Conservation (phyloP, 2,888 invertebrate genomes). For the Sinotaia quadrata region DNA sequence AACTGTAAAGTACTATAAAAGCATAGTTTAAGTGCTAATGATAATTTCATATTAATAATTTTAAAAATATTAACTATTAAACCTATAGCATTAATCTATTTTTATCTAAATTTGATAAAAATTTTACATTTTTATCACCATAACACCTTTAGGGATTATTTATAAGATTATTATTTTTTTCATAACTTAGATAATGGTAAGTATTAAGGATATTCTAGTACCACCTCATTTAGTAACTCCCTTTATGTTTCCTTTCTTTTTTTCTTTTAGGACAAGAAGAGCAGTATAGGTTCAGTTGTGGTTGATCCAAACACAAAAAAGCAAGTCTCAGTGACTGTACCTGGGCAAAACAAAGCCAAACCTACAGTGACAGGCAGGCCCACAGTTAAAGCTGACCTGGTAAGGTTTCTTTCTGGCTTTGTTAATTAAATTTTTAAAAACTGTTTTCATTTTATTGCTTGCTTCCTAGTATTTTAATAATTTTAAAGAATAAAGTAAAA, state of each 20-base stretch:
- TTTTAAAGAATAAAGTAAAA: too few species aligned
- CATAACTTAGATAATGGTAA: background rate
- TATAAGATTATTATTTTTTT: too few species aligned
- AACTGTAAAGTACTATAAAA: too few species aligned
- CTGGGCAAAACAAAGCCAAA: conserved; percentile 95
- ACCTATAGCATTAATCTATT: too few species aligned
- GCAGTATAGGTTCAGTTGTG: conserved; percentile 50
- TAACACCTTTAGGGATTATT: too few species aligned
- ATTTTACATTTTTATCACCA: background rate
- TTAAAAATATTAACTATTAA: too few species aligned
- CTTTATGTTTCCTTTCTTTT: background rate
- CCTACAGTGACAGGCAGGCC: conserved; percentile 82
- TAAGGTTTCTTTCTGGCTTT: conserved; percentile 35
- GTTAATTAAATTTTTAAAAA: background rate
- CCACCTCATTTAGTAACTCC: background rate
- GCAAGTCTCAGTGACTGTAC: conserved; percentile 93
- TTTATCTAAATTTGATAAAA: background rate
- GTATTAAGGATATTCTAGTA: background rate
- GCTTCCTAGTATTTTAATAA: too few species aligned
- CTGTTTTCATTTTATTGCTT: too few species aligned
- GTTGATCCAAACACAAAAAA: conserved; percentile 46
- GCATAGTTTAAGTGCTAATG: too few species aligned
- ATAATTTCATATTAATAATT: too few species aligned
- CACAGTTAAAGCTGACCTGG: conserved; percentile 88
- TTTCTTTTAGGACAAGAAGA: conserved; percentile 61